A percentile compares a stretch with the other conserved stretches of the same genome.
These are phyloP conservation scores for Nothoprocta pentlandii DNA, from an alignment of 2,113 vertebrate genomes.

Conservation along the genomic window DNA sequence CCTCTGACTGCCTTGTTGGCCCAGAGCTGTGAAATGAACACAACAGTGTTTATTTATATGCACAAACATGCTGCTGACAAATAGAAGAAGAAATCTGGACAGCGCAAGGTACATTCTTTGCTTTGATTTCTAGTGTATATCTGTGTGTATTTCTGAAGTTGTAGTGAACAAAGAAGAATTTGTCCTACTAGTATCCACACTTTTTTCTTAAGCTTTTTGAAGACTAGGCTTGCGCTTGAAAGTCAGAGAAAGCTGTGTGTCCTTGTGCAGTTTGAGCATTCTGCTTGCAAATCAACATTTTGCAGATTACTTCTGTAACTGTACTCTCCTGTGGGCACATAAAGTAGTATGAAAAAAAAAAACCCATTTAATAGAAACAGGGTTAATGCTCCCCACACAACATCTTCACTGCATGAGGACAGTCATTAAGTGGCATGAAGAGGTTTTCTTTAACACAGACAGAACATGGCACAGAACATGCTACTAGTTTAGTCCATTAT, in stretches of 20 bases:
- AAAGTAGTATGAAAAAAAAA: neutral
- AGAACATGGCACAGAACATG: neutral
- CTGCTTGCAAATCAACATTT: neutral
- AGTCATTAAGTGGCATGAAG: neutral
- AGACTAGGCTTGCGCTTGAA: neutral
- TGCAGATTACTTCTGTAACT: neutral
- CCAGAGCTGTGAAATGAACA: neutral
- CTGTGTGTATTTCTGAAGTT: neutral
- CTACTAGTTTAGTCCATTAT: neutral
- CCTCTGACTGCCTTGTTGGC: neutral
- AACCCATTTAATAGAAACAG: neutral
- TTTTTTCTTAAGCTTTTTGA: constrained; percentile 26
- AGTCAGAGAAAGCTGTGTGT: neutral
- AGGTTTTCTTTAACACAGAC: neutral
- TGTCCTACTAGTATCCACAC: neutral
- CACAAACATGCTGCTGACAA: neutral
- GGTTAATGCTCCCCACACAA: neutral
- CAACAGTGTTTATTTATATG: neutral
- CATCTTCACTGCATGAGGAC: neutral
- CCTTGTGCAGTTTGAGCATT: neutral
- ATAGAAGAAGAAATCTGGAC: neutral
- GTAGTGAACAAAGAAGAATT: neutral
- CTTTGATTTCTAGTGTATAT: neutral
- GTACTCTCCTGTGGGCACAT: neutral
- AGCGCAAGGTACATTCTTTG: neutral